These are phyloP conservation scores for Petrolisthes cinctipes DNA, from an alignment of 2,888 invertebrate species.

Conservation along the genomic window DNA sequence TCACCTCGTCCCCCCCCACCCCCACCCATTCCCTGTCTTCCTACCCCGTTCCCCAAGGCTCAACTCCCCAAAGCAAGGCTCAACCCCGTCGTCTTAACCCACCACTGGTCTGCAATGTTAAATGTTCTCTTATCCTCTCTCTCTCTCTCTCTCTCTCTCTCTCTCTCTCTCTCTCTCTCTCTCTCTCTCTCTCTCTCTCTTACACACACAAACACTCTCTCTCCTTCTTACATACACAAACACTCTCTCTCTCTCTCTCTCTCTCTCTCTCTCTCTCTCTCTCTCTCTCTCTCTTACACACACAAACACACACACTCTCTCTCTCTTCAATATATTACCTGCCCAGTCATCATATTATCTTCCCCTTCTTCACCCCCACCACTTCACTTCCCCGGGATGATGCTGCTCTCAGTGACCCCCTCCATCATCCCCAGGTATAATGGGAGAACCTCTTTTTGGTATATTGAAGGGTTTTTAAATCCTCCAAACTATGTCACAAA, in stretches of 20 bases:
- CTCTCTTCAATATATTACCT: not conserved
- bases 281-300: no score
- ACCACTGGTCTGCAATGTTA: no score
- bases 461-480: no score
- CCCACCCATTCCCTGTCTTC: not conserved
- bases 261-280: not conserved
- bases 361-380: not conserved
- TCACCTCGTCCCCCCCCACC: not conserved
- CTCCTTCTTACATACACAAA: no score
- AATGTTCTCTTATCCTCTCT: not conserved
- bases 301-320: not conserved
- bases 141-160: conserved; percentile 33
- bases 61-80: not conserved
- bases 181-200: conserved; percentile 10
- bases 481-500: no score
- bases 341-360: not conserved
- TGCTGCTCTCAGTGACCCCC: not conserved
- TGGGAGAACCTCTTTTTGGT: no score
- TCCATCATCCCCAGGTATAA: conserved; percentile 5
- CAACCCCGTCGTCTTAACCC: not conserved
- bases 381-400: not conserved
- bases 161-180: conserved; percentile 17
- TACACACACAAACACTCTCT: no score
- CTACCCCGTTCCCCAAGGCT: not conserved
- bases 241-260: not conserved